Evolutionary conservation across 2,797 vertebrate genomes (phyloP).

Genomic region (Acanthopagrus latus): DNA sequence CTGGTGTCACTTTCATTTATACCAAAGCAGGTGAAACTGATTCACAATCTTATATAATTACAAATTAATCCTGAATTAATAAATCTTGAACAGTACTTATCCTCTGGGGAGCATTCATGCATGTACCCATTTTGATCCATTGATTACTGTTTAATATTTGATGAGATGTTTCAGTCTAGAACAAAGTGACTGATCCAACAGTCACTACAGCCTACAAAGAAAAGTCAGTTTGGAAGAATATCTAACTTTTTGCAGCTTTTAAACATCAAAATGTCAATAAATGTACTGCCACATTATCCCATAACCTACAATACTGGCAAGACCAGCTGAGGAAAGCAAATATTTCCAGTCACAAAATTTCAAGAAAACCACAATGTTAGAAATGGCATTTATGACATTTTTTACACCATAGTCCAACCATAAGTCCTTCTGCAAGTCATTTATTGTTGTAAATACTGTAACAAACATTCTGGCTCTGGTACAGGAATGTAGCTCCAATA

Average conservation of each 20-base stretch:
- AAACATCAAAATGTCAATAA: neutral
- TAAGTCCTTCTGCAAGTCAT: conserved; percentile 82
- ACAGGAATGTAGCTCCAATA: conserved; percentile 88
- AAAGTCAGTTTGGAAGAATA: too few species aligned
- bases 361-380: neutral
- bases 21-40: too few species aligned
- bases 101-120: too few species aligned
- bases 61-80: too few species aligned
- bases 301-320: neutral
- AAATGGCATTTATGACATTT: neutral
- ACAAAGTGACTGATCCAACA: too few species aligned
- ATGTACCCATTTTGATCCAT: too few species aligned
- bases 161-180: too few species aligned
- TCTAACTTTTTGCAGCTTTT: neutral
- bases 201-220: too few species aligned
- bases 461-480: conserved; percentile 91
- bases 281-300: neutral
- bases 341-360: neutral
- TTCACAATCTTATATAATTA: too few species aligned
- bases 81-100: too few species aligned
- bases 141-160: too few species aligned
- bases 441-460: conserved; percentile 93
- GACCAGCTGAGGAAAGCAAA: neutral
- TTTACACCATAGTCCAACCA: conserved; percentile 5
- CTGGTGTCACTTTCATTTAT: too few species aligned